Conservation (phyloP, 2,888 invertebrate genomes). For the Agonopterix arenella region DNA sequence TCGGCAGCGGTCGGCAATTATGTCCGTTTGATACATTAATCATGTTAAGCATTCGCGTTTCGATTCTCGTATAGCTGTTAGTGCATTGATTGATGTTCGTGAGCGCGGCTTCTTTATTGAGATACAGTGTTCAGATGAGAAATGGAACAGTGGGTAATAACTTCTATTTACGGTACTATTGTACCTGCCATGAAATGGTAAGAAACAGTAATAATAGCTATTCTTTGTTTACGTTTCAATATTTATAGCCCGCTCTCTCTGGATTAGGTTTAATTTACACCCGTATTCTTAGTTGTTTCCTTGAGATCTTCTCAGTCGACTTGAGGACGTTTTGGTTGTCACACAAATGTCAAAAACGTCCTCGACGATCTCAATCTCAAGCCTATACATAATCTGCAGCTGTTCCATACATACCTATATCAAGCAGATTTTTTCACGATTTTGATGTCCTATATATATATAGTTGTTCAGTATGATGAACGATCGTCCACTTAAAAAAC, state of each 20-base stretch:
- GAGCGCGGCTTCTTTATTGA: slow-evolving; percentile 5
- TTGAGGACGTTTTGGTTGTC: background rate
- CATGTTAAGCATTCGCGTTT: slow-evolving; percentile 19
- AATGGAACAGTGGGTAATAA: slow-evolving; percentile 10
- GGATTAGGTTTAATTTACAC: too few relatives aligned
- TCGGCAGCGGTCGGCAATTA: slow-evolving; percentile 27
- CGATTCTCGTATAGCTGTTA: background rate
- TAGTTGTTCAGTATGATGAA: too few relatives aligned
- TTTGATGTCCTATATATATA: too few relatives aligned
- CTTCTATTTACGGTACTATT: slow-evolving; percentile 4
- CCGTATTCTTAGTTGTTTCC: too few relatives aligned
- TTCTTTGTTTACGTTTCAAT: too few relatives aligned
- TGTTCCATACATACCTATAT: too few relatives aligned
- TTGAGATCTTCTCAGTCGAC: too few relatives aligned
- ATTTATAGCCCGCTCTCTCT: background rate
- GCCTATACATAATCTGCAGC: too few relatives aligned
- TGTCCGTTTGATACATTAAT: slow-evolving; percentile 40
- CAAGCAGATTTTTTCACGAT: too few relatives aligned
- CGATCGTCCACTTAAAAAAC: too few relatives aligned
- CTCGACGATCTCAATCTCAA: too few relatives aligned
- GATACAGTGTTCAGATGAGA: slow-evolving; percentile 5
- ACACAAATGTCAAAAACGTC: background rate
- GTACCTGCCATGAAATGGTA: background rate
- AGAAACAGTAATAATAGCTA: too few relatives aligned
- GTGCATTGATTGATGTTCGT: slow-evolving; percentile 11